These are phyloP conservation scores for Leptinotarsa texana DNA, from an alignment of 1,140 invertebrate genomes.

Conservation along the genomic window DNA sequence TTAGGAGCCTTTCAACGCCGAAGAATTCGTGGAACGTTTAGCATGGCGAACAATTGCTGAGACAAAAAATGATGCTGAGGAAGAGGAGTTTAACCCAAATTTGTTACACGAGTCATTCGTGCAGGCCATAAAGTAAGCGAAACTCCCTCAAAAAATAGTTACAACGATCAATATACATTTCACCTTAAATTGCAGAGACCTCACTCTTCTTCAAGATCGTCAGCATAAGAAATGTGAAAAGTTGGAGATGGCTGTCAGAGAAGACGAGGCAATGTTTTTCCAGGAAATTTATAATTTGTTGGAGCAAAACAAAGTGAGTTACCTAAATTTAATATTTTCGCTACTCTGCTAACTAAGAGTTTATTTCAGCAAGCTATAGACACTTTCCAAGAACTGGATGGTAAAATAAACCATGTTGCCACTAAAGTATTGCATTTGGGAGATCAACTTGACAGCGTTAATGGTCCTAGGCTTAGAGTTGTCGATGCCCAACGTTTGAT, in stretches of 20 bases:
- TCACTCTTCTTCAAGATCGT: constrained; percentile 79
- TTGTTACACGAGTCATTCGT: constrained; percentile 89
- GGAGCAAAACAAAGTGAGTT: constrained; percentile 81
- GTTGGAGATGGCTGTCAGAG: constrained; percentile 78
- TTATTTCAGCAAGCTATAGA: constrained; percentile 73
- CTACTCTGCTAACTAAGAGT: not conserved
- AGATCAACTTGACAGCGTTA: constrained; percentile 95
- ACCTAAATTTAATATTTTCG: not conserved
- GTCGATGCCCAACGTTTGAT: constrained; percentile 94
- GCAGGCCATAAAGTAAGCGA: constrained; percentile 78
- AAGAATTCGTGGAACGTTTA: constrained; percentile 95
- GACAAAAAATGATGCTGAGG: constrained; percentile 67
- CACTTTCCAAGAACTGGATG: constrained; percentile 91
- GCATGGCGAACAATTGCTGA: constrained; percentile 91
- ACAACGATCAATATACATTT: constrained; percentile 21
- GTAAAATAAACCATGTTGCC: constrained; percentile 94
- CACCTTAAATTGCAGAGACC: constrained; percentile 59
- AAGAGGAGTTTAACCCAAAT: constrained; percentile 71
- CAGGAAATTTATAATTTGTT: constrained; percentile 81
- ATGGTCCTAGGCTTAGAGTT: constrained; percentile 89
- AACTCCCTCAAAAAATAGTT: not conserved
- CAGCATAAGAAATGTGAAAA: constrained; percentile 87
- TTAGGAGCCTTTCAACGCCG: constrained; percentile 91
- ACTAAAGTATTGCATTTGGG: constrained; percentile 97
- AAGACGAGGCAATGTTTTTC: constrained; percentile 85